Evolutionary conservation across 2,888 invertebrate species (phyloP).

Genomic region (Ethmia dodecea): DNA sequence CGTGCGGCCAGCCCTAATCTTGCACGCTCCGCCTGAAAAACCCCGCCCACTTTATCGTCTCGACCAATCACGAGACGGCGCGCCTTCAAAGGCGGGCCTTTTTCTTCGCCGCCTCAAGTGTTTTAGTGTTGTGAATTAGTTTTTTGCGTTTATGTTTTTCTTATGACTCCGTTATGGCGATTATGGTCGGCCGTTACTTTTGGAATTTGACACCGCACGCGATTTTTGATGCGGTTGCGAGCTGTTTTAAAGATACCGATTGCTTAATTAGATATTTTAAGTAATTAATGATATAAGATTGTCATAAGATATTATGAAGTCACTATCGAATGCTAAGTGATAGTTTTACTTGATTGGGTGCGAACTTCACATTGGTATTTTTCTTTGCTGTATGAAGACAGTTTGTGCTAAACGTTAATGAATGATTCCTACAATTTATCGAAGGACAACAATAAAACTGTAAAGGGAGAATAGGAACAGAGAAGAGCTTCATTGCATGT

Average conservation of each 20-base stretch:
- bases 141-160: slow-evolving; percentile 58
- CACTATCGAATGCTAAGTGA: no score
- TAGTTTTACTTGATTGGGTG: no score
- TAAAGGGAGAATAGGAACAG: no score
- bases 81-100: slow-evolving; percentile 38
- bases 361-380: no score
- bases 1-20: slow-evolving; percentile 51
- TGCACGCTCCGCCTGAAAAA: slow-evolving; percentile 38
- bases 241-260: neutral
- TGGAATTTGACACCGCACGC: slow-evolving; percentile 59
- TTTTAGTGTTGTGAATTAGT: slow-evolving; percentile 30
- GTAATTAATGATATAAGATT: no score
- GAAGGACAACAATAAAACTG: no score
- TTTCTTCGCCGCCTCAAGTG: slow-evolving; percentile 44
- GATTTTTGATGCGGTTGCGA: slow-evolving; percentile 24
- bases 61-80: slow-evolving; percentile 45
- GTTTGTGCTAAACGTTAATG: no score
- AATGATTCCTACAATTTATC: no score
- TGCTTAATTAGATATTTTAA: neutral
- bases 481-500: no score
- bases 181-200: slow-evolving; percentile 21
- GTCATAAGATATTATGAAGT: no score
- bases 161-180: slow-evolving; percentile 41
- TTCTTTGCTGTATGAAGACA: no score
- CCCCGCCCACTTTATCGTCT: slow-evolving; percentile 46